Evolutionary conservation across 2,113 vertebrate species (phyloP), one percentile per base, ranked within the genome.

Genomic region (Cyanistes caeruleus): DNA sequence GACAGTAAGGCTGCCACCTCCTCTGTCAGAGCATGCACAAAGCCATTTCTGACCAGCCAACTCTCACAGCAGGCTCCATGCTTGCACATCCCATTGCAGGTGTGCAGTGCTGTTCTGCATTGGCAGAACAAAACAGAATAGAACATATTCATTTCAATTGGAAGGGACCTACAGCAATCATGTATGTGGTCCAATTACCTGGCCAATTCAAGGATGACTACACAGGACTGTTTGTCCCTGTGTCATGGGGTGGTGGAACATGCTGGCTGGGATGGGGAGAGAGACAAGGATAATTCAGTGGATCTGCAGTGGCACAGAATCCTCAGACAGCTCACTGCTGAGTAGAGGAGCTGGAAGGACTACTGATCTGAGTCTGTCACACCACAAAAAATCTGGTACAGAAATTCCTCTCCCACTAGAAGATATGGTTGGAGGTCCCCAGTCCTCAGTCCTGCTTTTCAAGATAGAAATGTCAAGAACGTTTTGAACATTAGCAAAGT

Each of bases 21-120:
- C 31, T 60, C 23, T 0, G 0, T 19, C 2, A 1, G 43, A 44
- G 33, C 9, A 10, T 18, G 7, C 27, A 31, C 48, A 69, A 48
- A 30, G 7, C 28, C 19, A 4, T 49, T 43, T 53, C 39, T 87
- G 31, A 52, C 20, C 20, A 64, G 13, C 3, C 1, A 0, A 2
- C 21, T 55, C 3, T 4, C 14, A 60, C 11, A 11, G 21, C 23
- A 49, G 13, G 17, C 33, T 62, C 35, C 48, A 58, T 0, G 1
- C 13, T 37, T 43, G n/a, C 43, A 86, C 12, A 6, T 16, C 16
- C 31, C 10, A 1, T 23, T 7, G 24, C 35, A 52, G 0, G 0
- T 39, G 25, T 35, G 51, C 41, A 31, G 15, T 46, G 41, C 16
- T 81, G 13, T 28, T 49, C 52, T 84, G 35, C 72, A 48, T 22